Evolutionary conservation across 2,888 invertebrate species (phyloP).

Genomic region (Nasonia oneida): DNA sequence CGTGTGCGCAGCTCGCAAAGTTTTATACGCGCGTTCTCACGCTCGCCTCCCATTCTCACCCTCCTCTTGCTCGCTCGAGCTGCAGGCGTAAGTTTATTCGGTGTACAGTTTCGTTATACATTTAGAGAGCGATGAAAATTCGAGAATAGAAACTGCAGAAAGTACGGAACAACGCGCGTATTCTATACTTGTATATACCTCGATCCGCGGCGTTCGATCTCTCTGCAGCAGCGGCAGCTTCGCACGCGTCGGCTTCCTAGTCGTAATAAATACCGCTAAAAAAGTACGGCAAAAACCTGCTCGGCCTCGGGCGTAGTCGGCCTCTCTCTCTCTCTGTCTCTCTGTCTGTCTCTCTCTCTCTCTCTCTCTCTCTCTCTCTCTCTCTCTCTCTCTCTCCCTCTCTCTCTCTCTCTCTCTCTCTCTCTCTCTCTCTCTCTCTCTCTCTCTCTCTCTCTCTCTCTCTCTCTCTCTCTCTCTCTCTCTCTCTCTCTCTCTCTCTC

Average conservation of each 20-base stretch:
- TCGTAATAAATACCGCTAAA: conserved; percentile 69
- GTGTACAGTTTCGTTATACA: no score
- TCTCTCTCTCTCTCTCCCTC: no score
- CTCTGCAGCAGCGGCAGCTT: conserved; percentile 11
- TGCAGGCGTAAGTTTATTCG: neutral
- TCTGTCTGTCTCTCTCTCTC: no score
- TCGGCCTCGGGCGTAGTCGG: conserved; percentile 73
- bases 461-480: no score
- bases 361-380: no score
- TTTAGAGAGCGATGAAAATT: no score
- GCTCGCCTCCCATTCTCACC: conserved; percentile 70
- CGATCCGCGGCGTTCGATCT: neutral
- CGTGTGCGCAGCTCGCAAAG: conserved; percentile 61
- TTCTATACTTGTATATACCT: neutral
- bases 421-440: no score
- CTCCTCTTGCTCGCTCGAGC: conserved; percentile 37
- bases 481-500: conserved; percentile 14
- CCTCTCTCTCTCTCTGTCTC: conserved; percentile 18
- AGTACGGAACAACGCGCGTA: neutral
- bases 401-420: no score
- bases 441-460: no score
- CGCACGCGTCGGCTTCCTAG: conserved; percentile 72
- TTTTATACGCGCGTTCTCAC: conserved; percentile 73
- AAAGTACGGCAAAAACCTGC: conserved; percentile 76
- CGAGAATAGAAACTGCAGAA: neutral